These are phyloP conservation scores for Brachypodius melanocephalos DNA, from an alignment of 2,113 vertebrate genomes.

Conservation along the genomic window DNA sequence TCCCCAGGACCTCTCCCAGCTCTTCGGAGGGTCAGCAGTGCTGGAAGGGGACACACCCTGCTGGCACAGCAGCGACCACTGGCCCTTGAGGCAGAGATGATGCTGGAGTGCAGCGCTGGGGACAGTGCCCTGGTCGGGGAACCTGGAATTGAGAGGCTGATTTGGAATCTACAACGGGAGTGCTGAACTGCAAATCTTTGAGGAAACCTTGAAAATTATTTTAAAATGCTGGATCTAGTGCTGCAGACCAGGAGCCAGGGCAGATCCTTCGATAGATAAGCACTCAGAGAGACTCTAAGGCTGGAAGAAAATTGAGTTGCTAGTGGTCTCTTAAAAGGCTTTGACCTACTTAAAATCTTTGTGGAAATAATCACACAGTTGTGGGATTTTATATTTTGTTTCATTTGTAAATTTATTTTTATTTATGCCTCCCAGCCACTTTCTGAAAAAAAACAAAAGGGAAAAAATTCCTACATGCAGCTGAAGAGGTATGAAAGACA, in stretches of 20 bases:
- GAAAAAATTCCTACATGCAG: neutral
- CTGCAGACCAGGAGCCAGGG: neutral
- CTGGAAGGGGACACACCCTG: neutral
- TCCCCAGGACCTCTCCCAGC: neutral
- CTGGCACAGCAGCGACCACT: neutral
- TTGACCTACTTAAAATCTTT: neutral
- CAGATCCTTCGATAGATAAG: neutral
- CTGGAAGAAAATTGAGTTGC: neutral
- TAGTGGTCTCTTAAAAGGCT: neutral
- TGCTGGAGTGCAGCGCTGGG: accelerated
- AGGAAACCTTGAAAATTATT: neutral
- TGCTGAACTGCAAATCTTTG: neutral
- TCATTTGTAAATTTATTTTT: neutral
- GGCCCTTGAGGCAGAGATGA: accelerated
- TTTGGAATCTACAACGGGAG: accelerated
- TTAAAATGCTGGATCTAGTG: neutral
- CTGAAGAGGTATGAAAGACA: neutral
- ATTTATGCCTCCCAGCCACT: neutral
- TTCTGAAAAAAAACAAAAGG: neutral
- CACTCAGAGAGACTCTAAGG: neutral
- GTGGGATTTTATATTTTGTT: neutral
- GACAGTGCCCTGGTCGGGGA: accelerated
- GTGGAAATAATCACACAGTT: neutral
- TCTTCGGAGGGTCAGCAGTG: neutral
- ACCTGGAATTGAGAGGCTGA: neutral